These are phyloP conservation scores for Streptopelia turtur DNA, from an alignment of 2,797 vertebrate genomes.

Conservation along the genomic window DNA sequence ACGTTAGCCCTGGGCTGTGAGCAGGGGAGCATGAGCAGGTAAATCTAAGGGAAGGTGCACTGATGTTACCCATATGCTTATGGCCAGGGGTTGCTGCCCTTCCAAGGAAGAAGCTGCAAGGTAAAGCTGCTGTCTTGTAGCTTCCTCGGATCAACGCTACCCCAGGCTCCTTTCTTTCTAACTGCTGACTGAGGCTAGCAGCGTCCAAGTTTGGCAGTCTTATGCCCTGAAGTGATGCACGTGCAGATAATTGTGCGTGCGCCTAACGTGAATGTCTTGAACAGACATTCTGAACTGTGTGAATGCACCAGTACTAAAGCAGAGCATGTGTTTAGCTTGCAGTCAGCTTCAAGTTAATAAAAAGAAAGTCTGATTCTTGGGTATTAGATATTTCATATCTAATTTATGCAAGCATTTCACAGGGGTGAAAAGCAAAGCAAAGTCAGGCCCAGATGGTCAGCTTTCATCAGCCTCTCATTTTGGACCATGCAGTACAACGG, in stretches of 20 bases:
- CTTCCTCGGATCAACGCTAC: background rate
- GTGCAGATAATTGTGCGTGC: background rate
- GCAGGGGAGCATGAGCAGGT: background rate
- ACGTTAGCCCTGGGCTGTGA: background rate
- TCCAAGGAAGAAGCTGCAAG: background rate
- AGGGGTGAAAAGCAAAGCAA: background rate
- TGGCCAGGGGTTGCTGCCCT: rapidly evolving
- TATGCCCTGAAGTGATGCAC: rapidly evolving
- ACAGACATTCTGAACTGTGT: background rate
- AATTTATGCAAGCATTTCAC: background rate
- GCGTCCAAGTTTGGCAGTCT: background rate
- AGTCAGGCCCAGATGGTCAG: background rate
- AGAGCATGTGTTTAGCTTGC: background rate
- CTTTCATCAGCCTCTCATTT: background rate
- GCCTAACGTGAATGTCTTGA: background rate
- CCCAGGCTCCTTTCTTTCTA: background rate
- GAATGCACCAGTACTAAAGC: background rate
- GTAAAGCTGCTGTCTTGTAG: background rate
- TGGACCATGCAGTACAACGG: background rate
- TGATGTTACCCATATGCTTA: background rate
- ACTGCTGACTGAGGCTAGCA: background rate
- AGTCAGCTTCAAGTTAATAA: background rate
- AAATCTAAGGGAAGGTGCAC: background rate
- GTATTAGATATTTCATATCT: background rate
- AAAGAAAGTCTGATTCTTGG: background rate